phyloP scores from a whole-genome alignment of 2,888 invertebrate species.

The Erebia ligea region DNA sequence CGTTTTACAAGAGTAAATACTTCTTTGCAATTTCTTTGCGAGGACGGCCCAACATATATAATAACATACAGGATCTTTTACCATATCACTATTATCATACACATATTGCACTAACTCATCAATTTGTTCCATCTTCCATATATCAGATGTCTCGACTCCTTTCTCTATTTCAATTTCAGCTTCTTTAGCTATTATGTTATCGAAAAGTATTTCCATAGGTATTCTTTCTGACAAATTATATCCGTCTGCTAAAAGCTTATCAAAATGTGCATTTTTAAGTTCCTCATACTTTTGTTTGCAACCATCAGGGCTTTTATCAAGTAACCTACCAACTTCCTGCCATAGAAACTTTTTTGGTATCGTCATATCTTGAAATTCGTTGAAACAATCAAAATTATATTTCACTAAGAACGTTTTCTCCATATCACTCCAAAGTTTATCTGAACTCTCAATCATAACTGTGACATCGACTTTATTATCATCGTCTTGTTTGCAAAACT shows the following conservation, averaged over 20 bases:
- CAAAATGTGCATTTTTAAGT: conserved; percentile 58
- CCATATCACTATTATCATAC: conserved; percentile 64
- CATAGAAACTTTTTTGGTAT: conserved; percentile 73
- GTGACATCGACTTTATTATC: conserved; percentile 27
- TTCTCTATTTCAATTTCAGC: conserved; percentile 50
- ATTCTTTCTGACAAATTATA: conserved; percentile 57
- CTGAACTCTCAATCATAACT: conserved; percentile 30
- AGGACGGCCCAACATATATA: conserved; percentile 68
- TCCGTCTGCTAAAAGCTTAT: conserved; percentile 53
- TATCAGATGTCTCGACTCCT: conserved; percentile 38
- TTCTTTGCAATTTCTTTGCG: conserved; percentile 53
- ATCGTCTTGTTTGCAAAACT: conserved; percentile 28
- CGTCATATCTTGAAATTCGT: conserved; percentile 69
- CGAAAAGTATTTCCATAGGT: conserved; percentile 65
- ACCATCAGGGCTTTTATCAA: conserved; percentile 61
- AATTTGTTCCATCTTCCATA: conserved; percentile 55
- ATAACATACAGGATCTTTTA: conserved; percentile 67
- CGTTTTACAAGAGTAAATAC: conserved; percentile 52
- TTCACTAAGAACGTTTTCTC: conserved; percentile 68
- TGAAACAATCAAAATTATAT: conserved; percentile 70
- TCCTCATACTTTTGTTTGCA: conserved; percentile 62
- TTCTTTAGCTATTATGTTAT: conserved; percentile 67
- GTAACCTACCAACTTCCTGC: conserved; percentile 69
- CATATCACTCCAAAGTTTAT: conserved; percentile 58
- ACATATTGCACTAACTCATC: conserved; percentile 67